Percentiles rank a stretch among this genome's conserved stretches.
Conservation (phyloP, 2,888 invertebrate species). For the Branchellion lobata region DNA sequence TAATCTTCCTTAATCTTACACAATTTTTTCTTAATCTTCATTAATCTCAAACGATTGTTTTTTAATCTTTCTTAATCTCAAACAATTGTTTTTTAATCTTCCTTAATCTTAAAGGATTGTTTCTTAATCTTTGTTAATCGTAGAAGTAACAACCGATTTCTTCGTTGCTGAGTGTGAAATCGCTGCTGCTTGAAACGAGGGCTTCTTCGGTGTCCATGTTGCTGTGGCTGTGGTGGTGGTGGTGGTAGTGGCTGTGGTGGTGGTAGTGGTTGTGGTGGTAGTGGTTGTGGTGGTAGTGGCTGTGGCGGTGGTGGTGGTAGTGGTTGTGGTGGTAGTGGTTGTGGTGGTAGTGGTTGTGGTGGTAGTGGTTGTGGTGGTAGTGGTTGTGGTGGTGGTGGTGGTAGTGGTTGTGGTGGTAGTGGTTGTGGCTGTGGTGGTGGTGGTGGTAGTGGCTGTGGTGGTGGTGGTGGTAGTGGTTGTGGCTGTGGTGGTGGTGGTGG, state of each 20-base stretch:
- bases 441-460: too few species aligned
- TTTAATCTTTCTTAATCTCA: too few species aligned
- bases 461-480: too few species aligned
- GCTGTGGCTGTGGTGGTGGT: not conserved
- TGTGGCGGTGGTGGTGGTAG: not conserved
- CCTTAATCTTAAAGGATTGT: not conserved
- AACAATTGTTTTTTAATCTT: not conserved
- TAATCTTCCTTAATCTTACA: not conserved
- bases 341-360: too few species aligned
- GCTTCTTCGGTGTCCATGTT: not conserved
- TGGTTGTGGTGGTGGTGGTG: not conserved
- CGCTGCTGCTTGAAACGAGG: slow-evolving; percentile 11
- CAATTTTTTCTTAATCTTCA: too few species aligned
- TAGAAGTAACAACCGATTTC: slow-evolving; percentile 13
- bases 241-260: not conserved
- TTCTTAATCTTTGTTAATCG: not conserved
- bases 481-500: too few species aligned
- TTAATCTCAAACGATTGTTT: not conserved
- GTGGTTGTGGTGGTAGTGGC: not conserved
- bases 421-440: too few species aligned
- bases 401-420: not conserved
- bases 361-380: not conserved
- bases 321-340: too few species aligned
- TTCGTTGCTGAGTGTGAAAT: not conserved
- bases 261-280: not conserved